Evolutionary conservation across 2,113 vertebrate species (phyloP).

Genomic region (Acinonyx jubatus): DNA sequence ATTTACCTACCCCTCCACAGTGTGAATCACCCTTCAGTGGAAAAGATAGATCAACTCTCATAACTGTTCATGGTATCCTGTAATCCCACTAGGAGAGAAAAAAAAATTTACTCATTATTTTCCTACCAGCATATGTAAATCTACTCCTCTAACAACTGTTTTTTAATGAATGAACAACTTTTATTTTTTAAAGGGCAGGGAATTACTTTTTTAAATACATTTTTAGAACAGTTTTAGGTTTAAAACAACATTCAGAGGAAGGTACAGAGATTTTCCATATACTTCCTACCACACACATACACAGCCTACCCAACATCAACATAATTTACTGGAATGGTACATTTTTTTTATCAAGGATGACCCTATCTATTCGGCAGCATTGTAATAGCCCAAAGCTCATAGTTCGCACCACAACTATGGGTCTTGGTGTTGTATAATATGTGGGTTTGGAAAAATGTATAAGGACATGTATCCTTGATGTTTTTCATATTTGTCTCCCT

Average conservation of each 20-base stretch:
- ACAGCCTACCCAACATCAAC: background rate
- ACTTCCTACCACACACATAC: background rate
- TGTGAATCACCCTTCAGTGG: background rate
- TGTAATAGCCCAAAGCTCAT: background rate
- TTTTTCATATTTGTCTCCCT: fast-evolving
- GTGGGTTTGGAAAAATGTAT: background rate
- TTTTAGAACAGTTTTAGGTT: background rate
- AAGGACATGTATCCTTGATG: background rate
- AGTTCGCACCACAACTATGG: background rate
- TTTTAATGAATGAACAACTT: background rate
- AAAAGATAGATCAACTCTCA: background rate
- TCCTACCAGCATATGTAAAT: background rate
- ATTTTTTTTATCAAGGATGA: background rate
- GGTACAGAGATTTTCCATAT: background rate
- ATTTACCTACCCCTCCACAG: background rate
- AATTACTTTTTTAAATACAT: background rate
- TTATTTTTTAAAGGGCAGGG: background rate
- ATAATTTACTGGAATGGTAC: background rate
- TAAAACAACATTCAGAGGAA: background rate
- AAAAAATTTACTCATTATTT: background rate
- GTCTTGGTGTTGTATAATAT: background rate
- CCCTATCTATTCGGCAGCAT: background rate
- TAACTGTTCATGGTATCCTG: background rate
- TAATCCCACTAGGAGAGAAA: constrained; percentile 13
- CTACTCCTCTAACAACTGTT: background rate